phyloP scores from a whole-genome alignment of 2,113 vertebrate species.

The Entomyzon cyanotis region DNA sequence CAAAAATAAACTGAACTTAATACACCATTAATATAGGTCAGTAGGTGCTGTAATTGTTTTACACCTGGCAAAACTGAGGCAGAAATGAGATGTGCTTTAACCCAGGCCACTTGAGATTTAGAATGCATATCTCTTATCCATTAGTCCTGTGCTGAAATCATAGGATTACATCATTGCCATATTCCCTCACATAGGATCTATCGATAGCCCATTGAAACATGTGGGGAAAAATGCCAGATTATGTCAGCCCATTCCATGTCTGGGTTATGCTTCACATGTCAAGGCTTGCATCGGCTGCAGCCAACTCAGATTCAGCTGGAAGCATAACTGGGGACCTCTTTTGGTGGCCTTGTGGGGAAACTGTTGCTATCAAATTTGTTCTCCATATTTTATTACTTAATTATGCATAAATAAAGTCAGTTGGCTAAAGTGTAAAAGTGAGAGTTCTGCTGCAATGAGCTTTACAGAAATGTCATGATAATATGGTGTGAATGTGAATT shows the following conservation, averaged over 20 bases:
- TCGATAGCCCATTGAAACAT: constrained; percentile 20
- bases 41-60: background rate
- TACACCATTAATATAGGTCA: background rate
- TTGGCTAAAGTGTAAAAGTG: background rate
- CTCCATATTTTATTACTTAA: background rate
- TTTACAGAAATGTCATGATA: background rate
- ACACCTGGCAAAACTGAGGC: background rate
- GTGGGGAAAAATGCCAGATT: constrained; percentile 30
- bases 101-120: background rate
- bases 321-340: background rate
- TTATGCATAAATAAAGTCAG: background rate
- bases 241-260: constrained; percentile 8
- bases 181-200: background rate
- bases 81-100: background rate
- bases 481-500: background rate
- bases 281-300: background rate
- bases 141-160: constrained; percentile 31
- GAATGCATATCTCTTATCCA: background rate
- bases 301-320: background rate
- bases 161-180: constrained; percentile 35
- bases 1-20: background rate
- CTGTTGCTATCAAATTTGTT: background rate
- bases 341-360: background rate
- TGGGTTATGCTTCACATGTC: background rate
- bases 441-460: background rate